A percentile compares a stretch with the other conserved stretches of the same genome.
Conservation (phyloP, 2,113 vertebrate species). For the Gopherus flavomarginatus region DNA sequence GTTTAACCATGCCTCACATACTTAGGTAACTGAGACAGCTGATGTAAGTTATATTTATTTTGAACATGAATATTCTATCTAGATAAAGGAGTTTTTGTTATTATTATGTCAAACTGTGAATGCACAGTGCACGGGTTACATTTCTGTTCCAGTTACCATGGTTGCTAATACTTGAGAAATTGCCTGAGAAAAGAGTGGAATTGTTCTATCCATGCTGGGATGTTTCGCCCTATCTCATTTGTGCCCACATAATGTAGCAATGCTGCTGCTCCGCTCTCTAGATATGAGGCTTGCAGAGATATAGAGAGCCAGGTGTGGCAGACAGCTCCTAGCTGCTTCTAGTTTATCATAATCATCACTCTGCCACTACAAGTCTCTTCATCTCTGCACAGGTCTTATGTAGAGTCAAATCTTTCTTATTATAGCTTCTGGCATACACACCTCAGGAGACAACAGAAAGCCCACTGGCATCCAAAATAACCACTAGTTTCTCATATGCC, state of each 20-base stretch:
- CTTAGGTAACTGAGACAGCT: neutral
- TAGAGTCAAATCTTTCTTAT: neutral
- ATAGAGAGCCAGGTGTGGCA: neutral
- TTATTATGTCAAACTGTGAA: slow-evolving; percentile 55
- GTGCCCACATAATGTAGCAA: slow-evolving; percentile 68
- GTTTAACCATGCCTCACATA: fast-evolving
- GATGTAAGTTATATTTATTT: slow-evolving; percentile 60
- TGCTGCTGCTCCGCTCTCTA: slow-evolving; percentile 37
- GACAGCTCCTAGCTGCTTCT: fast-evolving
- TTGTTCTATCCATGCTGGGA: slow-evolving; percentile 66
- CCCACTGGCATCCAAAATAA: neutral
- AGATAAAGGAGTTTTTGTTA: slow-evolving; percentile 52
- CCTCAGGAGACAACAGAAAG: neutral
- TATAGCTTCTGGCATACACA: neutral
- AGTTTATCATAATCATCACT: neutral
- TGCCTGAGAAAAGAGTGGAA: slow-evolving; percentile 68
- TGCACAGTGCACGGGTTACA: slow-evolving; percentile 28
- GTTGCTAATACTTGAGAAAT: slow-evolving; percentile 72
- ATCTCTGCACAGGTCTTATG: neutral
- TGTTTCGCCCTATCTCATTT: slow-evolving; percentile 55
- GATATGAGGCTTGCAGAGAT: slow-evolving; percentile 23
- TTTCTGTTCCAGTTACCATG: slow-evolving; percentile 71
- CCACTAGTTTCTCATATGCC: neutral
- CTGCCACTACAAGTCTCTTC: neutral
- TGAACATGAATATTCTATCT: slow-evolving; percentile 14